These are phyloP conservation scores for Oasisia sp. DNA, from an alignment of 2,888 invertebrate species.

Conservation along the genomic window DNA sequence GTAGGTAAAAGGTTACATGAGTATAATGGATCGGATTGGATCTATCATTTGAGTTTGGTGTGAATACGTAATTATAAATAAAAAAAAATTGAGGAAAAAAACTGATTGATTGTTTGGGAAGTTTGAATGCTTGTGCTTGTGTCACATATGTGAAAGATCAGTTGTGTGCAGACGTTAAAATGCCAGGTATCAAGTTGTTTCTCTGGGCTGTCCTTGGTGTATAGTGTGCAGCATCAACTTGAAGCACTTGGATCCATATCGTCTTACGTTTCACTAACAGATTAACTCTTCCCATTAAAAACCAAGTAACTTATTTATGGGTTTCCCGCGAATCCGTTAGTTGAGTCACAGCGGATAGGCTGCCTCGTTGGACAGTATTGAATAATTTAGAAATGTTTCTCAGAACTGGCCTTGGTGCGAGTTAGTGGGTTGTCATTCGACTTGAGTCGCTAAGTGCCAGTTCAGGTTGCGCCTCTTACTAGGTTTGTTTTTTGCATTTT, in stretches of 20 bases:
- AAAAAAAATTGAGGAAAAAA: not conserved
- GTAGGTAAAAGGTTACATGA: too few relatives aligned
- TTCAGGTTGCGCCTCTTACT: not conserved
- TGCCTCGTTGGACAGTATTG: not conserved
- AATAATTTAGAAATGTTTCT: conserved; percentile 17
- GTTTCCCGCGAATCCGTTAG: conserved; percentile 8
- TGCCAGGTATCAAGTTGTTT: not conserved
- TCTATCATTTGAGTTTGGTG: not conserved
- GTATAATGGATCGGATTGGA: too few relatives aligned
- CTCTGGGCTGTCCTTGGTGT: too few relatives aligned
- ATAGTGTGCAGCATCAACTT: not conserved
- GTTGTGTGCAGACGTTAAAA: not conserved
- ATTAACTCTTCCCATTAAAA: conserved; percentile 10
- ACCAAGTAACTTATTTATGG: conserved; percentile 12
- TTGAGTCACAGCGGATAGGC: not conserved
- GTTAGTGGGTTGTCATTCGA: not conserved
- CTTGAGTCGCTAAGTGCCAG: not conserved
- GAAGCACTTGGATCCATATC: not conserved
- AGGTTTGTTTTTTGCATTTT: not conserved
- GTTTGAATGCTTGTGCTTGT: not conserved
- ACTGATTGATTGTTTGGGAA: not conserved
- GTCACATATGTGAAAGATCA: not conserved
- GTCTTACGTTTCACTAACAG: not conserved
- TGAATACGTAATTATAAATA: not conserved
- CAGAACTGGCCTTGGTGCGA: not conserved